Evolutionary conservation across 2,888 invertebrate genomes (phyloP).

Genomic region (Rutpela maculata): DNA sequence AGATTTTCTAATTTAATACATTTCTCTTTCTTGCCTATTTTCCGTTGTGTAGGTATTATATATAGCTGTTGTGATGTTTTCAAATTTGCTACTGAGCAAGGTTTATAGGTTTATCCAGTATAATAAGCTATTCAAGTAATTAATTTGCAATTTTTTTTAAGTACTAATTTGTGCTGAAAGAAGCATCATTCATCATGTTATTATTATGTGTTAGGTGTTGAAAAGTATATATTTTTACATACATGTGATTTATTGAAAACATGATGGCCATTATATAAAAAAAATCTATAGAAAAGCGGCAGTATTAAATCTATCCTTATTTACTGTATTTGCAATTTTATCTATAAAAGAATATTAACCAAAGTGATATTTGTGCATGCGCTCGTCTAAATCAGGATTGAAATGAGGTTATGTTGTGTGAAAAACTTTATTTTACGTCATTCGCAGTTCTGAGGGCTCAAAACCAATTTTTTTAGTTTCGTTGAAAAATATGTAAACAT

Average conservation of each 20-base stretch:
- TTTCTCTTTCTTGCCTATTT: background rate
- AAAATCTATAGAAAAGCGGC: no score
- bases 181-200: background rate
- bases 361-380: no score
- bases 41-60: background rate
- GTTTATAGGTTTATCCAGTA: background rate
- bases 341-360: no score
- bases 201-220: background rate
- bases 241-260: background rate
- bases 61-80: background rate
- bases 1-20: background rate
- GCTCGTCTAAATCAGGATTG: no score
- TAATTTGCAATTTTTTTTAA: background rate
- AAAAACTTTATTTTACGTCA: no score
- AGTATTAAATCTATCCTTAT: no score
- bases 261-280: background rate
- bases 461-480: no score
- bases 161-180: background rate
- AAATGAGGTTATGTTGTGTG: no score
- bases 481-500: no score
- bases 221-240: background rate
- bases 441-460: no score
- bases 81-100: background rate
- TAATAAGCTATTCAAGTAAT: background rate
- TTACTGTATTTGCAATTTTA: no score